Evolutionary conservation across 2,113 vertebrate genomes (phyloP), one percentile per base, ranked within the genome.

Genomic region (Bungarus multicinctus): DNA sequence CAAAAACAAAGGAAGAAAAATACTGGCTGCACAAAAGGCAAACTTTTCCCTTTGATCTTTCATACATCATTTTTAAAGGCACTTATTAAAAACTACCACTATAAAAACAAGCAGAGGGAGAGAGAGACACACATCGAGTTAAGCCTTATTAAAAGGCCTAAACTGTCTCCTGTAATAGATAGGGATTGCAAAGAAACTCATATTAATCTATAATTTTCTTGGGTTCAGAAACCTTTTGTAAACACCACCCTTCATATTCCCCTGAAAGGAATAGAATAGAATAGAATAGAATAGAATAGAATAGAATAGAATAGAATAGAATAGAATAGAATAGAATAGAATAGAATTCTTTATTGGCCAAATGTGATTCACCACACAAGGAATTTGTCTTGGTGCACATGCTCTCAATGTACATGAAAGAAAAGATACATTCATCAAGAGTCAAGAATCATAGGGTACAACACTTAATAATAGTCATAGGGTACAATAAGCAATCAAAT

Each of bases 81-180:
- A 11, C 55, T 10, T 2, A 93, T 94, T 30, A 91, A 95, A 95
- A 90, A 93, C 1, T 93, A 8, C 30, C 90, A 81, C 60, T 94
- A 45, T 55, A 86, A 90, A 96, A 93, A 93, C 52, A 95, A 96
- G 92, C 16, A 69, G 91, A 95, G 18, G 90, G 20, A n/a, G 1
- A 57, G 55, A 94, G 64, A 94, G 74, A 87, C 18, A 53, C 87
- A 90, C 1, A 55, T 23, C 64, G 2, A 3, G 22, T n/a, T 94
- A 27, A 94, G 89, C 27, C 91, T 96, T 89, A 95, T 92, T 95
- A 94, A 95, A 96, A 96, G 50, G 9, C 53, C 89, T 27, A 74
- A 94, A 94, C 22, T 93, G 88, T 92, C 87, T 91, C 0, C 60
- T 30, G 43, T 23, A 89, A 92, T 2, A 87, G 16, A 93, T 23